phyloP scores from a whole-genome alignment of 2,888 invertebrate species.

The Drosophila neonasuta region DNA sequence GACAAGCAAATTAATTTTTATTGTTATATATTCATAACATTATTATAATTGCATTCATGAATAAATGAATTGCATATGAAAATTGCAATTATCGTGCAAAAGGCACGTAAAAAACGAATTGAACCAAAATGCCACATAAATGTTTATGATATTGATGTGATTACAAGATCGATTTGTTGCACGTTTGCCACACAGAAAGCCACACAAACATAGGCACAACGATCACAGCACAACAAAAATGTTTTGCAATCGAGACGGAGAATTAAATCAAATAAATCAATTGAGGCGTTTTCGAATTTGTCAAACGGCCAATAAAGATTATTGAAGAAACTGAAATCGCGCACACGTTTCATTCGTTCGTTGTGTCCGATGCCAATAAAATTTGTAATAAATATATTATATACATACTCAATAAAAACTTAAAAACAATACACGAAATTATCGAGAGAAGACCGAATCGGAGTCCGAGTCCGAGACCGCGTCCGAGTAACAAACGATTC shows the following conservation, averaged over 20 bases:
- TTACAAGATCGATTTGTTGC: constrained; percentile 58
- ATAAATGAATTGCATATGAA: neutral
- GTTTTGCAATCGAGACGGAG: constrained; percentile 51
- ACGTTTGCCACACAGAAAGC: constrained; percentile 26
- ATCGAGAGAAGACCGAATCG: constrained; percentile 26
- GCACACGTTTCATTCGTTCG: constrained; percentile 22
- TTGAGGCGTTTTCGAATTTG: constrained; percentile 72
- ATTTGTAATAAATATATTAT: constrained; percentile 52
- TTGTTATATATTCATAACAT: neutral
- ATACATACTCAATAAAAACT: constrained; percentile 26
- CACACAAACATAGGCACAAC: neutral
- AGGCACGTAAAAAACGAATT: constrained; percentile 57
- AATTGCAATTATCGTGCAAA: constrained; percentile 25
- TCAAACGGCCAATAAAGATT: constrained; percentile 71
- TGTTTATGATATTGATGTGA: constrained; percentile 45
- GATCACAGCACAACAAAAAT: constrained; percentile 15
- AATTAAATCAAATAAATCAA: constrained; percentile 74
- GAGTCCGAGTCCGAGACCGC: constrained; percentile 48
- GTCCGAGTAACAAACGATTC: constrained; percentile 45
- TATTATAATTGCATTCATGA: neutral
- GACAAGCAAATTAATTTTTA: too few species aligned
- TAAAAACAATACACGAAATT: constrained; percentile 30
- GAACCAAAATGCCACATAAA: constrained; percentile 28
- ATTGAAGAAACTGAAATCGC: constrained; percentile 63
- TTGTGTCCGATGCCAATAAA: constrained; percentile 59